phyloP scores from a whole-genome alignment of 2,797 vertebrate species.

The Enoplosus armatus region DNA sequence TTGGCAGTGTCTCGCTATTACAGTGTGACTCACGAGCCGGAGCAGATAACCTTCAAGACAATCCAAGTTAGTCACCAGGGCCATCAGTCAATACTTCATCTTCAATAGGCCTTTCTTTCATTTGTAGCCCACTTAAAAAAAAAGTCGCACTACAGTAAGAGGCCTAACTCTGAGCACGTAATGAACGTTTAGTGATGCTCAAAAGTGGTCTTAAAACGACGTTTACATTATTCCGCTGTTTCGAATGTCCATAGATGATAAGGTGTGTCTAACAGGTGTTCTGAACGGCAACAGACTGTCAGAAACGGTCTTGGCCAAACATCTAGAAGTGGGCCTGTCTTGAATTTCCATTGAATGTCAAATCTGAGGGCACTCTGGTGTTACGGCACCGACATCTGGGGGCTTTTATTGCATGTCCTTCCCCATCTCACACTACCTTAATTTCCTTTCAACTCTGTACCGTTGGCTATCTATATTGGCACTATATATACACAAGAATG shows the following conservation, averaged over 20 bases:
- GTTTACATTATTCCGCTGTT: too few species aligned
- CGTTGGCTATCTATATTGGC: too few species aligned
- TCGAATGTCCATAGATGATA: too few species aligned
- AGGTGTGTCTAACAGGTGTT: too few species aligned
- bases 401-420: too few species aligned
- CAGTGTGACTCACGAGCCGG: conserved; percentile 57
- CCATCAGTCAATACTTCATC: conserved; percentile 37
- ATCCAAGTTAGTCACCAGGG: conserved; percentile 46
- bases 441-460: too few species aligned
- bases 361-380: too few species aligned
- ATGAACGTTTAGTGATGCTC: neutral
- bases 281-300: neutral
- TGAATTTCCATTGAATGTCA: too few species aligned
- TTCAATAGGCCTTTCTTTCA: conserved; percentile 21
- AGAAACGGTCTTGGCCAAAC: neutral
- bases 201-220: neutral
- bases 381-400: too few species aligned
- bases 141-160: conserved; percentile 8
- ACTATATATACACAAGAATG: too few species aligned
- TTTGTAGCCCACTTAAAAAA: conserved; percentile 20
- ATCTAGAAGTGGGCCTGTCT: too few species aligned
- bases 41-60: conserved; percentile 56
- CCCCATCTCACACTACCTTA: too few species aligned
- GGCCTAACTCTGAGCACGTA: neutral
- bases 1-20: neutral